Evolutionary conservation across 1,140 invertebrate species (phyloP).

Genomic region (Drosophila grimshawi): DNA sequence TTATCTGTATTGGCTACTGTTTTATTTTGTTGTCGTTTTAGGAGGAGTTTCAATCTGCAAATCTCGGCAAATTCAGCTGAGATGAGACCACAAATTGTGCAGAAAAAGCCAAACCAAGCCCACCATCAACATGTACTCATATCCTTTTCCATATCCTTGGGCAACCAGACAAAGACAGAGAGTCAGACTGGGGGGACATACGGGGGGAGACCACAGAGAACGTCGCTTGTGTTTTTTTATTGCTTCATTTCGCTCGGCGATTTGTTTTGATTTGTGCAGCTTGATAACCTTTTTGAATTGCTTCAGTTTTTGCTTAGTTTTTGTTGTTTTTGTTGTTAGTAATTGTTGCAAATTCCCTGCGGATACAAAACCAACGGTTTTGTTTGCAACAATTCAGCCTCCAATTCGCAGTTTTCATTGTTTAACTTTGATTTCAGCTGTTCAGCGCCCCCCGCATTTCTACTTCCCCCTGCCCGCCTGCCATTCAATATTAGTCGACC

Average conservation of each 20-base stretch:
- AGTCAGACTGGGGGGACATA: neutral
- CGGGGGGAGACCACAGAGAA: slow-evolving; percentile 34
- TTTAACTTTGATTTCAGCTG: slow-evolving; percentile 55
- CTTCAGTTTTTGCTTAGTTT: slow-evolving; percentile 44
- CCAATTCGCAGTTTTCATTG: slow-evolving; percentile 69
- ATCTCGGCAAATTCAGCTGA: slow-evolving; percentile 13
- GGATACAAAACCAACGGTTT: slow-evolving; percentile 56
- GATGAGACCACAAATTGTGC: slow-evolving; percentile 44
- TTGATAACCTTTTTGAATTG: slow-evolving; percentile 77
- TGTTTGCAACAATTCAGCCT: slow-evolving; percentile 56
- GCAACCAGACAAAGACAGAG: slow-evolving; percentile 41
- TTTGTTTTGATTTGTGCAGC: slow-evolving; percentile 79
- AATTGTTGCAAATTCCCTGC: slow-evolving; percentile 80
- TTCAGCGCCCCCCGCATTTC: slow-evolving; percentile 15
- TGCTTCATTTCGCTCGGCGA: slow-evolving; percentile 77
- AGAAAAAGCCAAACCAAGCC: slow-evolving; percentile 59
- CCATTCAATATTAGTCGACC: slow-evolving; percentile 25
- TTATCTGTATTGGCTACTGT: slow-evolving; percentile 60
- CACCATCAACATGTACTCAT: slow-evolving; percentile 76
- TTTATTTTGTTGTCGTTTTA: slow-evolving; percentile 20
- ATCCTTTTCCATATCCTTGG: slow-evolving; percentile 80
- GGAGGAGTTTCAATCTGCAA: slow-evolving; percentile 25
- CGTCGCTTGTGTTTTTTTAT: slow-evolving; percentile 65
- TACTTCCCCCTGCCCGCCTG: neutral
- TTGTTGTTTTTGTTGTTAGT: slow-evolving; percentile 71